Base-by-base conservation (phyloP, 2,797 vertebrate genomes). In the Sardinella longiceps region DNA sequence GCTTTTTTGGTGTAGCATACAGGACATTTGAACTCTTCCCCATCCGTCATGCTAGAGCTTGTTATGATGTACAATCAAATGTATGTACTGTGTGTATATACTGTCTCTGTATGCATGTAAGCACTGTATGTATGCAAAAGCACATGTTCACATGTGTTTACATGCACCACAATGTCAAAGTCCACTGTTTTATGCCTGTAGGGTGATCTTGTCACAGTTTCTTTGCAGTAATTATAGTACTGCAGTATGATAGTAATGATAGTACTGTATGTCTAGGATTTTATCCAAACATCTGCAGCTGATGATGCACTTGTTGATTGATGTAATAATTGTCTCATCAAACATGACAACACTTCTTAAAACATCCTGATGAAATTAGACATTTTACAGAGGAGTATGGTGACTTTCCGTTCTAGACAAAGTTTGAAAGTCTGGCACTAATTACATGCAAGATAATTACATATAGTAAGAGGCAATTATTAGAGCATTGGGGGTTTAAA, bases 251-350 rank as follows among this genome's bases (percentile, higher is more conserved):
- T 66, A 14, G 28, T 5, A 66, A 2, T 33, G 63, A 1, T 9
- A 66, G 63, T 3, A 1, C 28, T 33, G 4, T n/a, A n/a, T n/a
- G n/a, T n/a, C n/a, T n/a, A n/a, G n/a, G n/a, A 28, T 66, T 28
- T 18, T 33, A 66, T 15, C 33, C 63, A 66, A 51, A 66, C 63
- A 66, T n/a, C n/a, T n/a, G n/a, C 30, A 37, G 20, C 33, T 74
- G 30, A 15, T 74, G 9, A 37, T 74, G 66, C 25, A 74, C 66
- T 70, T 28, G 60, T 30, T 33, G 63, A 70, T 70, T 74, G 20
- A 33, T 74, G 66, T 20, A 74, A 74, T 74, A 74, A 74, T 28
- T 37, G 33, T 33, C 39, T 74, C 18, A 37, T 74, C 66, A 74
- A 74, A 30, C 63, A 15, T 30, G 63, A 70, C 33, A 30, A 18